Base-by-base conservation (phyloP, 1,140 invertebrate species). In the Drosophila takahashii region DNA sequence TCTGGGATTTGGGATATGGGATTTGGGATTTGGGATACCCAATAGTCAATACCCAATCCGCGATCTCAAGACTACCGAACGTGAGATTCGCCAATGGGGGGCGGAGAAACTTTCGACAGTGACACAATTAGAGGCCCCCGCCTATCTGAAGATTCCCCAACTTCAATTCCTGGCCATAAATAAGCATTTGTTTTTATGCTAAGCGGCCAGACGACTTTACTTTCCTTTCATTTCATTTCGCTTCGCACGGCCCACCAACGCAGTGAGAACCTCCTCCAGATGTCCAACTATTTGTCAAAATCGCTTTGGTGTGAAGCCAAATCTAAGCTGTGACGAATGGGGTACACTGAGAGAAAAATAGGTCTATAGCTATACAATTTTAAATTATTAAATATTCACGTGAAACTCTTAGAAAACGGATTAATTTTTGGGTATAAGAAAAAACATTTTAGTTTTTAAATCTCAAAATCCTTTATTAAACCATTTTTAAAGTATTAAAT, bases 211-310 rank as follows among this genome's bases (percentile, higher is more conserved):
- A 45, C 47, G 42, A 64, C 76, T 79, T 77, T 79, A 64, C 76
- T 79, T 77, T 79, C 70, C 60, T 64, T 67, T 69, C 65, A 10
- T 53, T 69, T 66, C 29, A 22, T 56, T 69, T 39, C 36, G 50
- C 26, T 22, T 39, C 11, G 26, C 36, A 32, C n/a, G 60, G 74
- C 58, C 79, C 75, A 83, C 83, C 79, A 78, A 71, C 70, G 54
- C 75, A 48, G 22, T 2, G 22, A 22, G 69, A 32, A 32, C 51
- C 52, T 54, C 64, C 39, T 7, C 42, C 51, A 73, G 41, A 54
- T 57, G 64, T 75, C 50, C 65, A 62, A 71, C 83, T 79, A 87
- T 86, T 86, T 86, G 70, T 86, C 83, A 86, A 84, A 85, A 73
- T 62, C 50, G 18, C 27, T 15, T 11, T 32, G 47, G 52, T 59